phyloP scores from a whole-genome alignment of 2,797 vertebrate genomes.

The Pampus argenteus region DNA sequence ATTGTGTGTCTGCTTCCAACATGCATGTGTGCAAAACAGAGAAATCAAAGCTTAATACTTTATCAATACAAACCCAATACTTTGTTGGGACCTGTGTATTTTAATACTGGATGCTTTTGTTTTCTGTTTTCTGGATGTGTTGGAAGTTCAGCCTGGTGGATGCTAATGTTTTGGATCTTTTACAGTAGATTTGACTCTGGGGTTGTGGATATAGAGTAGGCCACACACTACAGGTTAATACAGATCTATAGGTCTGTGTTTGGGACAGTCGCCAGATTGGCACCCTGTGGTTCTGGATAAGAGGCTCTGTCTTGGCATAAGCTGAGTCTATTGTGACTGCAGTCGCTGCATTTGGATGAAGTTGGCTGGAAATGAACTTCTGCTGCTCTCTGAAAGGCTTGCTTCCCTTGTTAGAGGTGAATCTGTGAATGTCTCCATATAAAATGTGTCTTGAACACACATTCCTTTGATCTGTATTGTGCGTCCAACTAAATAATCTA shows the following conservation, averaged over 20 bases:
- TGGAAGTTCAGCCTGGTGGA: neutral
- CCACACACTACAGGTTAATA: neutral
- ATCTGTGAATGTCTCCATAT: neutral
- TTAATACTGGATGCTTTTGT: neutral
- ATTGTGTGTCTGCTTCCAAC: no score
- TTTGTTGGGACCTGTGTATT: neutral
- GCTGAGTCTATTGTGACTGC: slow-evolving; percentile 11
- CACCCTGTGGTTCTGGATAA: slow-evolving; percentile 65
- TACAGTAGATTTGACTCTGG: neutral
- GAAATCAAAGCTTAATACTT: no score
- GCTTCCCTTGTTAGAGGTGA: neutral
- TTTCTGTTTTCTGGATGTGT: neutral
- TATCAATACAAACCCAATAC: no score
- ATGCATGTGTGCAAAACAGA: no score
- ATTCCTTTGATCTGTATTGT: neutral
- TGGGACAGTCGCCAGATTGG: slow-evolving; percentile 49
- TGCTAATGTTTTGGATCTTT: neutral
- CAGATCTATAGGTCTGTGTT: slow-evolving; percentile 32
- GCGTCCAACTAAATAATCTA: slow-evolving; percentile 39
- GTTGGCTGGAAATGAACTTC: neutral
- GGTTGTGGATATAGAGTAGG: neutral
- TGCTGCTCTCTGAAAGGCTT: neutral
- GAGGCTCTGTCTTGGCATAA: slow-evolving; percentile 52
- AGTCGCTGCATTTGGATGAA: slow-evolving; percentile 17
- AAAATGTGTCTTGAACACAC: neutral